Evolutionary conservation across 2,113 vertebrate species (phyloP).

Genomic region (Antigone vipio): DNA sequence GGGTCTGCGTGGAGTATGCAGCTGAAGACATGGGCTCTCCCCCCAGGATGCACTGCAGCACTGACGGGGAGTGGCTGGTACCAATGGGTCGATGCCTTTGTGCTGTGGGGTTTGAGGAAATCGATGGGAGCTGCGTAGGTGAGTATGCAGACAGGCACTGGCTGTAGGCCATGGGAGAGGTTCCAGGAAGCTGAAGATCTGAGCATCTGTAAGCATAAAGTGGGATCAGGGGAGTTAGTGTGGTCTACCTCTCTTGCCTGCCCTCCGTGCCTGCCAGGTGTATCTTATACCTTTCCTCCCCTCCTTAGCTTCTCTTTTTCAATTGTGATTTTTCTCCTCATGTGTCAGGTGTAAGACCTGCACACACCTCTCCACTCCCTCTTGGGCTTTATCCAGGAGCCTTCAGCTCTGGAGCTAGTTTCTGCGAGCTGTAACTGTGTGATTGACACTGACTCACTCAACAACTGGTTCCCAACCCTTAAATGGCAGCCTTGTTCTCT

Average conservation of each 20-base stretch:
- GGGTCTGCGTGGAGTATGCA: conserved; percentile 66
- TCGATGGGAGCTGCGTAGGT: conserved; percentile 56
- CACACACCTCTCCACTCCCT: conserved; percentile 37
- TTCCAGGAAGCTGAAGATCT: conserved; percentile 1
- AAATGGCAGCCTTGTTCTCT: conserved; percentile 24
- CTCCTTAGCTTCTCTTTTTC: neutral
- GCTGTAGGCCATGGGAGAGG: conserved; percentile 21
- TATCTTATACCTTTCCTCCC: neutral
- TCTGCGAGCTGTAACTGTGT: conserved; percentile 13
- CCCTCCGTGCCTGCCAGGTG: neutral
- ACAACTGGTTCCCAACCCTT: conserved; percentile 12
- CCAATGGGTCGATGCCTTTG: conserved; percentile 73
- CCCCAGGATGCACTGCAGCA: conserved; percentile 77
- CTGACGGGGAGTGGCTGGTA: conserved; percentile 76
- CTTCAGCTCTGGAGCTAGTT: conserved; percentile 37
- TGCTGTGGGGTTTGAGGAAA: conserved; percentile 73
- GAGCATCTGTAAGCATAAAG: neutral
- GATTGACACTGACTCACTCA: conserved; percentile 54
- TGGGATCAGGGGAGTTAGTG: neutral
- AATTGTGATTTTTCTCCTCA: neutral
- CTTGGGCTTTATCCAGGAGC: conserved; percentile 46
- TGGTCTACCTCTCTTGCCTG: neutral
- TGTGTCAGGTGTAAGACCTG: conserved; percentile 24
- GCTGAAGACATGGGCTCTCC: conserved; percentile 38
- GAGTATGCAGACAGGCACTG: conserved; percentile 39